Conservation (phyloP, 1,140 invertebrate genomes). For the Oreohelix idahoensis region DNA sequence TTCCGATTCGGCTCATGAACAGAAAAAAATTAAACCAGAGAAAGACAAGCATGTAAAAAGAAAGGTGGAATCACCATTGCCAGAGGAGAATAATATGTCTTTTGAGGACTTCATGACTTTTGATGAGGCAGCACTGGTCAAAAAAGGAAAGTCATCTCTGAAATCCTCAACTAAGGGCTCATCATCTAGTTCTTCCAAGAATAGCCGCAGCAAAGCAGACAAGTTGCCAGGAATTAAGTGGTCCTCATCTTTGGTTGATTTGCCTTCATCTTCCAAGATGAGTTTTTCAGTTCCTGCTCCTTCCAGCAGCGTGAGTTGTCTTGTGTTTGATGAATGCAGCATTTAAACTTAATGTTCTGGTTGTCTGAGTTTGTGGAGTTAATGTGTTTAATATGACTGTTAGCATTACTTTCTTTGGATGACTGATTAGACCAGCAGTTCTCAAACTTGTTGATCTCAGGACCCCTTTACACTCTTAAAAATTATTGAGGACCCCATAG, state of each 20-base stretch:
- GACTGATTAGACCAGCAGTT: no score
- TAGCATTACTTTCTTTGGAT: no score
- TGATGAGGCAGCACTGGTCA: conserved; percentile 35
- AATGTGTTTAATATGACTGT: no score
- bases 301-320: conserved; percentile 22
- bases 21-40: background rate
- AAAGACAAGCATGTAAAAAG: conserved; percentile 17
- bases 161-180: conserved; percentile 22
- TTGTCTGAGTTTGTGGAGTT: conserved; percentile 15
- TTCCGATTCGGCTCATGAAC: background rate
- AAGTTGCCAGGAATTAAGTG: background rate
- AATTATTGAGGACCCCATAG: no score
- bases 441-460: no score
- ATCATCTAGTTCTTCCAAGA: conserved; percentile 8
- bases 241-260: background rate
- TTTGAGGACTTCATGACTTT: conserved; percentile 59
- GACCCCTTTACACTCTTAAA: no score
- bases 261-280: background rate
- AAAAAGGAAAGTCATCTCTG: conserved; percentile 44
- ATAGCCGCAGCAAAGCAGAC: background rate
- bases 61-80: background rate
- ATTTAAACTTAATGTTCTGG: no score
- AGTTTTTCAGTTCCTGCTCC: conserved; percentile 9
- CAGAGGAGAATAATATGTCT: conserved; percentile 45
- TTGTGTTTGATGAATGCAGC: conserved; percentile 1